Percentiles rank a stretch among this genome's conserved stretches.
Conservation (phyloP, 2,113 vertebrate genomes). For the Chascanopsetta lugubris region DNA sequence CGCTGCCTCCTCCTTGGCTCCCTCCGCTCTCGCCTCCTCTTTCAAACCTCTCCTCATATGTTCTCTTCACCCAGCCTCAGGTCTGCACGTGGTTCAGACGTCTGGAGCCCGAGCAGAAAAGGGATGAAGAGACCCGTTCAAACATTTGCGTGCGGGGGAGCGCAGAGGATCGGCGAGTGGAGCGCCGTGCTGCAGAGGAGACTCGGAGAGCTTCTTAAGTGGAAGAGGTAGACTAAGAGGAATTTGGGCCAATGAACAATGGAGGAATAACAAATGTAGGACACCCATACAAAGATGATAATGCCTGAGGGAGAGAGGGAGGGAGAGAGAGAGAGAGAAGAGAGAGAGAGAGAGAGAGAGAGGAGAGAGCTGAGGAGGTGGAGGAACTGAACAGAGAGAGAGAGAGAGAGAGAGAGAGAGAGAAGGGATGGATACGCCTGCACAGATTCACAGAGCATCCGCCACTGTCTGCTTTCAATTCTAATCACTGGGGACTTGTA, state of each 20-base stretch:
- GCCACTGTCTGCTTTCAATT: no score
- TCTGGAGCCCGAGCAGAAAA: neutral
- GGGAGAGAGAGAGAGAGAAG: neutral
- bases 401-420: neutral
- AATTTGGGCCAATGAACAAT: conserved; percentile 44
- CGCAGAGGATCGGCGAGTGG: neutral
- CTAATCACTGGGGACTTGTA: no score
- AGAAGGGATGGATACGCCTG: neutral
- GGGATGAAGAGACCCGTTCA: neutral
- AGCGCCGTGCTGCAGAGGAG: neutral
- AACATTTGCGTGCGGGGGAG: neutral
- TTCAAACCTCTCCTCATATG: neutral
- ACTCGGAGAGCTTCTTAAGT: conserved; percentile 4
- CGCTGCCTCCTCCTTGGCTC: neutral
- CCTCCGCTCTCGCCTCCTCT: neutral
- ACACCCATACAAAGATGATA: conserved; percentile 22
- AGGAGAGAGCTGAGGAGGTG: conserved; percentile 4
- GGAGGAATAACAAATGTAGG: conserved; percentile 39
- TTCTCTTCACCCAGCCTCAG: neutral
- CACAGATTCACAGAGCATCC: no score
- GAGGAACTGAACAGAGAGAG: neutral
- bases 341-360: no score
- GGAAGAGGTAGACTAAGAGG: conserved; percentile 9
- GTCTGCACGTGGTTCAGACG: neutral
- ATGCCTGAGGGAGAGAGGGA: conserved; percentile 8